These are phyloP conservation scores for Oxycera nigricornis DNA, from an alignment of 2,888 invertebrate genomes.

Conservation along the genomic window DNA sequence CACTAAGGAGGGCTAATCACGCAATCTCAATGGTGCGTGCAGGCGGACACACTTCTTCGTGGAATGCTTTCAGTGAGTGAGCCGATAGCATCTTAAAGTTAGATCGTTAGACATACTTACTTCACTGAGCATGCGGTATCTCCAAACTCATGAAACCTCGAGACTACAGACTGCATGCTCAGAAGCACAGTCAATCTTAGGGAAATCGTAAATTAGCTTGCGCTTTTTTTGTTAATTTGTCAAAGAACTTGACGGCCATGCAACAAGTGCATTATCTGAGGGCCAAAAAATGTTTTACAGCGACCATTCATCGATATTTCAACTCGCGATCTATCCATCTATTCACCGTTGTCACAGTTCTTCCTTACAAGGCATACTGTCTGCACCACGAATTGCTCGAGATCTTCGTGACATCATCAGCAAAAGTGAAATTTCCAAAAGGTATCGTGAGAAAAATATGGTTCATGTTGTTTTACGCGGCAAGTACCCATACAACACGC, in stretches of 20 bases:
- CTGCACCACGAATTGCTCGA: background rate
- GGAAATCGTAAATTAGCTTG: no score
- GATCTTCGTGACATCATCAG: background rate
- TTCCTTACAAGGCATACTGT: background rate
- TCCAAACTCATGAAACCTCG: background rate
- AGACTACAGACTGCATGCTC: background rate
- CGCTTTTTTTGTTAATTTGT: no score
- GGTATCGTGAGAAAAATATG: constrained; percentile 12
- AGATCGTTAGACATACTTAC: no score
- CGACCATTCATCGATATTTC: background rate
- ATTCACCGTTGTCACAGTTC: background rate
- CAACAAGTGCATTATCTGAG: no score
- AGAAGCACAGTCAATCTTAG: no score
- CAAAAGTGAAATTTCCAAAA: background rate
- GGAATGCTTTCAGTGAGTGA: background rate
- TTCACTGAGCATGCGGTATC: background rate
- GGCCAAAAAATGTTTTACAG: no score
- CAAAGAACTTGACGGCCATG: no score
- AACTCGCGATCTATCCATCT: background rate
- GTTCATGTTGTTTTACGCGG: background rate
- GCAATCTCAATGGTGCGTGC: constrained; percentile 31
- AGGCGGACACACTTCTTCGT: constrained; percentile 24
- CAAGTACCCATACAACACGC: constrained; percentile 5
- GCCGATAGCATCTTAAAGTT: background rate
- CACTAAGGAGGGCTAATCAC: constrained; percentile 20